Evolutionary conservation across 2,113 vertebrate genomes (phyloP).

Genomic region (Leucopsar rothschildi): DNA sequence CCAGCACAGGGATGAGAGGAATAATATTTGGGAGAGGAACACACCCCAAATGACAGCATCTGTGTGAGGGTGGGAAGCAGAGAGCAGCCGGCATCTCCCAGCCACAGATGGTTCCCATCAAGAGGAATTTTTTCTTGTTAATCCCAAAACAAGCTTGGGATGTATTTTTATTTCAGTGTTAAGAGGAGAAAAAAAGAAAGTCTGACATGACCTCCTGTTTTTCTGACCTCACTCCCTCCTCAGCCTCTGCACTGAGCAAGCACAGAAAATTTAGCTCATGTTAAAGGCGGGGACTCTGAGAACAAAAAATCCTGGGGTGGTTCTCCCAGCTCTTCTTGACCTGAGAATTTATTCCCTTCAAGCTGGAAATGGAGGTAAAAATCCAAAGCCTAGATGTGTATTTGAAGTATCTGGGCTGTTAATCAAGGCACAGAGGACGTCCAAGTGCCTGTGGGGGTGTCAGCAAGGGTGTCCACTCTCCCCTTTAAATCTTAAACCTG

Average conservation of each 20-base stretch:
- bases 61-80: background rate
- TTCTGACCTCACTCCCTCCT: background rate
- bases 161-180: constrained; percentile 30
- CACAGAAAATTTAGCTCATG: background rate
- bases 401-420: background rate
- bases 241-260: background rate
- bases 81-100: background rate
- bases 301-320: background rate
- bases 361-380: background rate
- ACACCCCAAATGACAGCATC: background rate
- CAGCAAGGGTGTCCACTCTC: background rate
- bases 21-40: constrained; percentile 35
- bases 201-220: background rate
- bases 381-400: background rate
- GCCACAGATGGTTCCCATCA: constrained; percentile 62
- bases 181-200: background rate
- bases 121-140: background rate
- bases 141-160: constrained; percentile 36
- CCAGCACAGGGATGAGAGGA: background rate
- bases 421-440: rapidly evolving
- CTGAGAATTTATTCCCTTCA: background rate
- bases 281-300: background rate
- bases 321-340: background rate
- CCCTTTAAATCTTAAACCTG: background rate
- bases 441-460: background rate